These are phyloP conservation scores for Drosophila lacicola DNA, from an alignment of 2,888 invertebrate species.

Conservation along the genomic window DNA sequence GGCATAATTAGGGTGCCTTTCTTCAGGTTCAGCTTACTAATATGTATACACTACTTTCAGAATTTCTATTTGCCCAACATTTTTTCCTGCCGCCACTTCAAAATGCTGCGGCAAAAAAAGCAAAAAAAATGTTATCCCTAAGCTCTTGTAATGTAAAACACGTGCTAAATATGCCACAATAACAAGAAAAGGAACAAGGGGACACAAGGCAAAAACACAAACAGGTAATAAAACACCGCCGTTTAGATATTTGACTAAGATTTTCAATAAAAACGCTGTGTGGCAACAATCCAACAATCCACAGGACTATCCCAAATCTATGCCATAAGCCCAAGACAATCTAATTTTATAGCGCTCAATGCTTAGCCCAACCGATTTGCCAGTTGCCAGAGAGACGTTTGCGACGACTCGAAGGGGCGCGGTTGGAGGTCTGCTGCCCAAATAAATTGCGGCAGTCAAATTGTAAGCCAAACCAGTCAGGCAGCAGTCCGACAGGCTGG, in stretches of 20 bases:
- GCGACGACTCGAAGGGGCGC: not conserved
- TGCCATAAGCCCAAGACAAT: slow-evolving; percentile 75
- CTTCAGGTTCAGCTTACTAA: not conserved
- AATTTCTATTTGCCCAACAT: not conserved
- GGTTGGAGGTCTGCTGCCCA: slow-evolving; percentile 18
- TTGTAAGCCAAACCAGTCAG: slow-evolving; percentile 58
- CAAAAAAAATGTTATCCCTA: slow-evolving; percentile 28
- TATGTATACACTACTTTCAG: slow-evolving; percentile 14
- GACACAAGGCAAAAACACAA: slow-evolving; percentile 34
- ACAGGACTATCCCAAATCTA: slow-evolving; percentile 48
- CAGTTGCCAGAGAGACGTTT: slow-evolving; percentile 29
- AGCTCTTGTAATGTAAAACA: slow-evolving; percentile 65
- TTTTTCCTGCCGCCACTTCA: slow-evolving; percentile 1
- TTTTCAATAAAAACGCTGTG: slow-evolving; percentile 73
- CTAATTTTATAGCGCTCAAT: slow-evolving; percentile 73
- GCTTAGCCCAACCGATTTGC: slow-evolving; percentile 44
- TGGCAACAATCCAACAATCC: slow-evolving; percentile 34
- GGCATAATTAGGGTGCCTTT: not conserved
- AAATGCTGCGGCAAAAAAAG: not conserved
- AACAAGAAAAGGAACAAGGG: slow-evolving; percentile 10
- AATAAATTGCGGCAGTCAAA: slow-evolving; percentile 77
- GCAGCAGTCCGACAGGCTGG: not conserved
- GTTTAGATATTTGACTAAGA: slow-evolving; percentile 77
- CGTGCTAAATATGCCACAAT: slow-evolving; percentile 58
- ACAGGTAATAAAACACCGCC: slow-evolving; percentile 77